Percentiles rank a stretch among this genome's conserved stretches.
Conservation (phyloP, 2,797 vertebrate species). For the Muscicapa striata region DNA sequence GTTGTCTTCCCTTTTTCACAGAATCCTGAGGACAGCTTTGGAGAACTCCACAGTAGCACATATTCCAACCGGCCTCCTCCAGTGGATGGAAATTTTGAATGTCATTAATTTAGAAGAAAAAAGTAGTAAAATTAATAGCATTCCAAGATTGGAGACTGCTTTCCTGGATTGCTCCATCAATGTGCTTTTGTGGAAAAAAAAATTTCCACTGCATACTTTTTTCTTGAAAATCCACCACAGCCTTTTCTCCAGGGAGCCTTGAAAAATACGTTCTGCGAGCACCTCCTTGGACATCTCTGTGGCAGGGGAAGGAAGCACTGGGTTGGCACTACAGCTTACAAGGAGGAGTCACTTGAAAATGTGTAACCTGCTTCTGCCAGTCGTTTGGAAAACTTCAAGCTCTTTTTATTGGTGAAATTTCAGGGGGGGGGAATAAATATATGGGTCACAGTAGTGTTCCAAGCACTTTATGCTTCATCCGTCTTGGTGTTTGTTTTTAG, state of each 20-base stretch:
- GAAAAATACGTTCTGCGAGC: background rate
- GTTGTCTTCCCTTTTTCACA: background rate
- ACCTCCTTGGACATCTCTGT: background rate
- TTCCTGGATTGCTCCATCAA: constrained; percentile 35
- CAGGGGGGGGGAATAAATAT: fast-evolving
- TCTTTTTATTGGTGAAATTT: background rate
- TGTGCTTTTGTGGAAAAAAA: constrained; percentile 19
- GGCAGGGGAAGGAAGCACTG: background rate
- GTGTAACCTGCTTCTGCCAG: background rate
- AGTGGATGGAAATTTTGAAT: background rate
- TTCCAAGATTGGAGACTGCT: constrained; percentile 20
- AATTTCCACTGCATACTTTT: background rate
- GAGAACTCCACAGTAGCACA: background rate
- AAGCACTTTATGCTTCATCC: background rate
- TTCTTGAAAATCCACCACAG: background rate
- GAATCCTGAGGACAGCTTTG: background rate
- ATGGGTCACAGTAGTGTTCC: background rate
- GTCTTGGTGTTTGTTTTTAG: background rate
- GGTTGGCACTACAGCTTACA: background rate
- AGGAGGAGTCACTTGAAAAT: background rate
- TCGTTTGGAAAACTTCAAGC: background rate
- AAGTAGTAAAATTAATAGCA: background rate
- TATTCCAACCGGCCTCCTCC: background rate
- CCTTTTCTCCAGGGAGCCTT: background rate
- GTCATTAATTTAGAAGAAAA: background rate